phyloP scores from a whole-genome alignment of 2,888 invertebrate species.

The Octonoba sinensis region DNA sequence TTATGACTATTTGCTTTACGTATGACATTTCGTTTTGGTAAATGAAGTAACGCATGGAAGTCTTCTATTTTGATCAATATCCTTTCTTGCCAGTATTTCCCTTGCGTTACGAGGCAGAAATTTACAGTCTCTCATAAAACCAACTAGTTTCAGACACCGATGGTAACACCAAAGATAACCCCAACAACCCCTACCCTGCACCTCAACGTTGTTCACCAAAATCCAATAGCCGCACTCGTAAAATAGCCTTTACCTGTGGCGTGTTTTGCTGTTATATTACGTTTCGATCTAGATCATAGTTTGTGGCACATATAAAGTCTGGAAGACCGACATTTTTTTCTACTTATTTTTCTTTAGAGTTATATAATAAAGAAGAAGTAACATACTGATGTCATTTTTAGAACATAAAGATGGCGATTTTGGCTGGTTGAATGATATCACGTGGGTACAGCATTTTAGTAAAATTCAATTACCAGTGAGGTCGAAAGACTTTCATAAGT shows the following conservation, averaged over 20 bases:
- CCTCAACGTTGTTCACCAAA: slow-evolving; percentile 30
- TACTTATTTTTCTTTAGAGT: slow-evolving; percentile 24
- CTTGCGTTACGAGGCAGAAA: slow-evolving; percentile 46
- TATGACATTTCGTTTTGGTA: neutral
- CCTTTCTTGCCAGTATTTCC: slow-evolving; percentile 2
- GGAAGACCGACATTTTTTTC: neutral
- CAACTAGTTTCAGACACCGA: slow-evolving; percentile 16
- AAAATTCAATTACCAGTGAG: no score
- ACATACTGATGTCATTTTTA: slow-evolving; percentile 29
- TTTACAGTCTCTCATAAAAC: slow-evolving; percentile 56
- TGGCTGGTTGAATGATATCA: neutral
- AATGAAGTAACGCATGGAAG: neutral
- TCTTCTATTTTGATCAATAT: neutral
- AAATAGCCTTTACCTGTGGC: slow-evolving; percentile 53
- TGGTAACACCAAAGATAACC: slow-evolving; percentile 27
- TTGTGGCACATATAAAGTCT: slow-evolving; percentile 49
- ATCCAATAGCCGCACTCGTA: slow-evolving; percentile 58
- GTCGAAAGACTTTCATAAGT: no score
- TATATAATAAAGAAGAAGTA: slow-evolving; percentile 29
- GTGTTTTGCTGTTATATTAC: slow-evolving; percentile 19
- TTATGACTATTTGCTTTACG: no score
- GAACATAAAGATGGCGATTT: slow-evolving; percentile 18
- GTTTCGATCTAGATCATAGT: slow-evolving; percentile 38
- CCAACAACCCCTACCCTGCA: neutral
- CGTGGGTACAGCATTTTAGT: no score